Evolutionary conservation across 2,113 vertebrate species (phyloP), one percentile per base, ranked within the genome.

Genomic region (Alectura lathami): DNA sequence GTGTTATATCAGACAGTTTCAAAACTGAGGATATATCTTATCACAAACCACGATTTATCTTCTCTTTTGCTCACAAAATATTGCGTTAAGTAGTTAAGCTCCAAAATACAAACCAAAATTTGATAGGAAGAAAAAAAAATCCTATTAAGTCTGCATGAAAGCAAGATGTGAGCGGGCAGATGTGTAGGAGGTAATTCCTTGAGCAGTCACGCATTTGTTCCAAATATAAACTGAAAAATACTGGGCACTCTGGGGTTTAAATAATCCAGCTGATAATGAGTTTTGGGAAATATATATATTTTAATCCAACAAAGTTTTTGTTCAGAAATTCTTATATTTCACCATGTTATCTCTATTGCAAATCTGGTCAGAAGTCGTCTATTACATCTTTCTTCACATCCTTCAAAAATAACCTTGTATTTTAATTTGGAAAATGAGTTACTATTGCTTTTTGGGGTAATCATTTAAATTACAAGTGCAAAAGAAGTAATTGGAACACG

Each of bases 161-260:
- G 83, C 92, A 84, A 76, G 90, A 88, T 30, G 16, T 45, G 60
- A 82, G 43, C 16, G 57, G 89, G 54, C 54, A 91, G 72, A 22
- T 89, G 73, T 83, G 84, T 93, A 83, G 93, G 96, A 91, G 82
- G 78, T 51, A 86, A n/a, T 93, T 93, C 82, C 36, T 88, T 21
- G 42, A 74, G 64, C 70, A 83, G 53, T 90, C 86, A 83, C 5
- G 29, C 51, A 38, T 93, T 86, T 91, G 38, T 94, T 96, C 77
- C 89, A 94, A 80, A 90, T 94, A 94, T 79, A 91, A 86, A 27
- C 50, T 2, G 4, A 75, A 94, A 92, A 83, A 83, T 89, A 50
- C 62, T 83, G 73, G 60, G 72, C 74, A 89, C 32, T 47, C 29
- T 43, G n/a, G 13, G 23, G 27, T 77, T 94, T 90, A 83, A 91